A percentile compares a stretch with the other conserved stretches of the same genome.
Conservation (phyloP, 2,113 vertebrate genomes). For the Cavia aperea region DNA sequence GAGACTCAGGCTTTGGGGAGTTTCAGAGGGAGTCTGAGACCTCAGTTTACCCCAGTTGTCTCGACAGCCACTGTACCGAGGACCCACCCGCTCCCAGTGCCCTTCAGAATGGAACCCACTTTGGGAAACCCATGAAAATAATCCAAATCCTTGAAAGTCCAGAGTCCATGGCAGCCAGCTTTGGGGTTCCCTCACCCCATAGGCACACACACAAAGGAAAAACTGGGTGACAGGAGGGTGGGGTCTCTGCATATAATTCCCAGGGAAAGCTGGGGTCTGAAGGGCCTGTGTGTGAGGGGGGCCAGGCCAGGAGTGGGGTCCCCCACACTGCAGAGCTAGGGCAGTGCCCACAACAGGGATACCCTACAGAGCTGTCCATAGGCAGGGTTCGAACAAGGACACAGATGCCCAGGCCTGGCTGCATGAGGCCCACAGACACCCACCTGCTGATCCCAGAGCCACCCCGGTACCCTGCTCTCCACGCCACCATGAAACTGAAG, state of each 20-base stretch:
- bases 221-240: fast-evolving
- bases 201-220: background rate
- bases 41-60: background rate
- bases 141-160: background rate
- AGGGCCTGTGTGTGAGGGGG: fast-evolving
- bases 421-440: background rate
- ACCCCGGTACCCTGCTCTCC: background rate
- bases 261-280: background rate
- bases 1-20: background rate
- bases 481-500: background rate
- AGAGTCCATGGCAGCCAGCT: background rate
- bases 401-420: fast-evolving
- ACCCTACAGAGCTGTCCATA: background rate
- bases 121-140: background rate
- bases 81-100: fast-evolving
- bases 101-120: background rate
- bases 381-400: background rate
- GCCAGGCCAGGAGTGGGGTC: fast-evolving
- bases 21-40: background rate
- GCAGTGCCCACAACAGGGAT: fast-evolving
- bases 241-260: background rate
- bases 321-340: fast-evolving
- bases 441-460: background rate
- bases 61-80: fast-evolving
- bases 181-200: background rate